A percentile compares a stretch with the other conserved stretches of the same genome.
phyloP scores from a whole-genome alignment of 2,888 invertebrate genomes.

The Pyrrhia umbra region DNA sequence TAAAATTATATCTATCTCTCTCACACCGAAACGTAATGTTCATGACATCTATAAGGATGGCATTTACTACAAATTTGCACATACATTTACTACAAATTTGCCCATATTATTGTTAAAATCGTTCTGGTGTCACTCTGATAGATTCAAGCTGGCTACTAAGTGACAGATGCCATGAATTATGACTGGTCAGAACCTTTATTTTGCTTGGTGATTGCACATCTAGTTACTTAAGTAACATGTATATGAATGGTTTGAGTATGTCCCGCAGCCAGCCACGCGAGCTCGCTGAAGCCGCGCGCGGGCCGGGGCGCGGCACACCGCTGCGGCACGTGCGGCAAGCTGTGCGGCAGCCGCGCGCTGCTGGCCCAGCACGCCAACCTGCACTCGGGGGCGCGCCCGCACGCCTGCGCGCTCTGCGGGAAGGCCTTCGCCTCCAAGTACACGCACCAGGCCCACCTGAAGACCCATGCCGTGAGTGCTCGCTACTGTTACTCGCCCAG shows the following conservation, averaged over 20 bases:
- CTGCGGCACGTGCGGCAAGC: conserved; percentile 92
- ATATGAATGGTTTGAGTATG: conserved; percentile 12
- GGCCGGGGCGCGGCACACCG: conserved; percentile 90
- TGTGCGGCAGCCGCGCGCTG: conserved; percentile 92
- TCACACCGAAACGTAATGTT: too few species aligned
- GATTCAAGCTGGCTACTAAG: too few species aligned
- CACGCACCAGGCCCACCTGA: conserved; percentile 93
- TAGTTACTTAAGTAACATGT: too few species aligned
- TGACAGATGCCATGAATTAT: too few species aligned
- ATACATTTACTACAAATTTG: too few species aligned
- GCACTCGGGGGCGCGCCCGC: conserved; percentile 92
- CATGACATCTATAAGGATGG: too few species aligned
- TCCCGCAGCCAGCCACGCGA: conserved; percentile 69
- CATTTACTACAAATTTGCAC: too few species aligned
- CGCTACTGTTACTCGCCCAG: conserved; percentile 92
- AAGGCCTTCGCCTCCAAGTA: conserved; percentile 95
- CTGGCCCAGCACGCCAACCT: conserved; percentile 93
- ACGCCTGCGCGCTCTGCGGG: conserved; percentile 91
- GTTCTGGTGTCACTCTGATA: too few species aligned
- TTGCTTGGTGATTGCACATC: too few species aligned
- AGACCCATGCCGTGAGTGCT: conserved; percentile 92
- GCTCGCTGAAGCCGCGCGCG: conserved; percentile 61
- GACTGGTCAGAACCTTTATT: too few species aligned
- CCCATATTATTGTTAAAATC: too few species aligned
- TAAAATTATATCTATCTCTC: too few species aligned